A percentile compares a stretch with the other conserved stretches of the same genome.
Evolutionary conservation across 2,113 vertebrate genomes (phyloP).

Genomic region (Corvus hawaiiensis): DNA sequence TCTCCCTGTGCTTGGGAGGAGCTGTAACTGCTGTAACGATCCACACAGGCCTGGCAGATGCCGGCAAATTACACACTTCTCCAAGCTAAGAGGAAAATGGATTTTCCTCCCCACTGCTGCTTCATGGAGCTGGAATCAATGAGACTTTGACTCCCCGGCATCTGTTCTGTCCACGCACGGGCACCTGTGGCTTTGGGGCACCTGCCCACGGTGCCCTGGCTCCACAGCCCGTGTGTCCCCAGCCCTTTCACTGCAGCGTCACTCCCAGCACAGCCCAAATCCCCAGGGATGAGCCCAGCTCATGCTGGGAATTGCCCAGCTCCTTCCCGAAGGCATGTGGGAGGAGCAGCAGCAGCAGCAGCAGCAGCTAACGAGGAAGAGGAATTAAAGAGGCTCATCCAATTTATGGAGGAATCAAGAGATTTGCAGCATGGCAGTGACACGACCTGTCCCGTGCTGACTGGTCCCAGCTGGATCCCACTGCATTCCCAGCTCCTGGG

Average conservation of each 20-base stretch:
- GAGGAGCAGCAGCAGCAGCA: not conserved
- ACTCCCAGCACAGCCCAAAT: fast-evolving
- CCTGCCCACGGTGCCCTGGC: not conserved
- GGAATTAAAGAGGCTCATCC: not conserved
- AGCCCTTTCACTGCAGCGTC: not conserved
- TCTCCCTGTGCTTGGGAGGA: fast-evolving
- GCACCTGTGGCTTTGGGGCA: not conserved
- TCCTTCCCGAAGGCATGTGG: not conserved
- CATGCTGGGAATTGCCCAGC: not conserved
- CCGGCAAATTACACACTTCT: not conserved
- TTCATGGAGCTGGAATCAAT: not conserved
- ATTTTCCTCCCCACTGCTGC: constrained; percentile 17
- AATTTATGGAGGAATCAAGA: not conserved
- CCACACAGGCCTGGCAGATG: not conserved
- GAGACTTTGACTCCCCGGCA: not conserved
- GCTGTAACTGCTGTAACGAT: not conserved
- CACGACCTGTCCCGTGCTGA: fast-evolving
- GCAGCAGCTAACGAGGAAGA: not conserved
- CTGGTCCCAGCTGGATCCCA: not conserved
- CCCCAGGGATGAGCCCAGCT: not conserved
- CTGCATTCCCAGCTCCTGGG: not conserved
- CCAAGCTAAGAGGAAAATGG: not conserved
- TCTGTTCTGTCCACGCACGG: fast-evolving
- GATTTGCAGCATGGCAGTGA: not conserved
- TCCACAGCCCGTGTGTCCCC: not conserved